These are phyloP conservation scores for Microcebus lehilahytsara DNA, from an alignment of 2,113 vertebrate genomes.

Conservation along the genomic window DNA sequence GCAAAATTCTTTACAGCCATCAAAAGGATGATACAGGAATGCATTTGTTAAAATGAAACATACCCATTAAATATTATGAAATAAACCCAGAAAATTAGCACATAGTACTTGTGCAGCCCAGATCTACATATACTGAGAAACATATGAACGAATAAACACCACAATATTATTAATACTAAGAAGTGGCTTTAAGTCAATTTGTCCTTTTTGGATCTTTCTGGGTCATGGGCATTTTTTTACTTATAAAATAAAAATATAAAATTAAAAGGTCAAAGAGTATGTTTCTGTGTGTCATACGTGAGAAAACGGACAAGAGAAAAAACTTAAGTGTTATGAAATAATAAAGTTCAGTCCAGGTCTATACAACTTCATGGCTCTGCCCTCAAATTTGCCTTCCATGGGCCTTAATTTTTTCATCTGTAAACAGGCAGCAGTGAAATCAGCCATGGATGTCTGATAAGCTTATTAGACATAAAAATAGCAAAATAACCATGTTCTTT, in stretches of 20 bases:
- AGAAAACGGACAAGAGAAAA: background rate
- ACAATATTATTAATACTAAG: background rate
- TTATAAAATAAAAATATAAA: background rate
- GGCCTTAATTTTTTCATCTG: background rate
- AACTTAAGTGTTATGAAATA: background rate
- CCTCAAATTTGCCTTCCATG: background rate
- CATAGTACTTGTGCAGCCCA: background rate
- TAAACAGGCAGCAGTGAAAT: background rate
- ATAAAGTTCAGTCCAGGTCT: background rate
- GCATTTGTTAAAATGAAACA: background rate
- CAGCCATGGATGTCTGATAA: background rate
- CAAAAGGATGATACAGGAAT: background rate
- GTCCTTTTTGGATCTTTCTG: background rate
- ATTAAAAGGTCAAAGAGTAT: background rate
- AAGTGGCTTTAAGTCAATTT: background rate
- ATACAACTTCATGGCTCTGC: background rate
- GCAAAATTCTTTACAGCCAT: background rate
- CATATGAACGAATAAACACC: background rate
- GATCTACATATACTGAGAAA: background rate
- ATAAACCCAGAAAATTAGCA: background rate
- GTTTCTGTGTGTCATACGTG: background rate
- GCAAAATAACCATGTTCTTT: background rate
- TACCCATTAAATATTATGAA: background rate
- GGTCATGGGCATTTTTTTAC: background rate
- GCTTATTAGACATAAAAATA: background rate